These are phyloP conservation scores for Drosophila kokeensis DNA, from an alignment of 2,888 invertebrate genomes.

Conservation along the genomic window DNA sequence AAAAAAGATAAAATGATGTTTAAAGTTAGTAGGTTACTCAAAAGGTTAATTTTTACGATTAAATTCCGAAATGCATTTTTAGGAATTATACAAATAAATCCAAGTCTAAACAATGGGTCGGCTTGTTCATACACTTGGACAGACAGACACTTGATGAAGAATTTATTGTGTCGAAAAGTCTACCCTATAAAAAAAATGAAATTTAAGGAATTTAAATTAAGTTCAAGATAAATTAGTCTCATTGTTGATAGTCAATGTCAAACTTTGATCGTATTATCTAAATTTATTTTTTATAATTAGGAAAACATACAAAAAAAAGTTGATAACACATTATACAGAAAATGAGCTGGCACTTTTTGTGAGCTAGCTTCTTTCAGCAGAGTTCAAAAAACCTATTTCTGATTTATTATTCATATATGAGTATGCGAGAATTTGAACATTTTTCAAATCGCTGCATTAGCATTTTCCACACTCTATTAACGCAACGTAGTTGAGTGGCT, in stretches of 20 bases:
- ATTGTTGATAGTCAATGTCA: not conserved
- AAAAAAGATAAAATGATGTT: not conserved
- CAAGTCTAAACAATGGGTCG: not conserved
- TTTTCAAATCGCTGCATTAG: constrained; percentile 16
- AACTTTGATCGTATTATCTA: not conserved
- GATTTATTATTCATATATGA: constrained; percentile 7
- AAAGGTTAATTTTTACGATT: not conserved
- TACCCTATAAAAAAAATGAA: not conserved
- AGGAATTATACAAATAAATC: not conserved
- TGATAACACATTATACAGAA: not conserved
- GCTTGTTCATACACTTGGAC: not conserved
- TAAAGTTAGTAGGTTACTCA: not conserved
- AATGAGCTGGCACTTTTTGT: not conserved
- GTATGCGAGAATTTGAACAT: constrained; percentile 1
- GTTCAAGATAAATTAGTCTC: not conserved
- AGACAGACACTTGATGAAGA: not conserved
- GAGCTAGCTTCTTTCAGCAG: not conserved
- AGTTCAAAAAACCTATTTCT: not conserved
- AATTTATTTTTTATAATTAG: not conserved
- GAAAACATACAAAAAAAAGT: not conserved
- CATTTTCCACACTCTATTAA: constrained; percentile 70
- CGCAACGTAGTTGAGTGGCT: constrained; percentile 43
- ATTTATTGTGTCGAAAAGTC: not conserved
- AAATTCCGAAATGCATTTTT: not conserved
- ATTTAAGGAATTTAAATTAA: not conserved